Base-by-base conservation (phyloP, 2,888 invertebrate genomes). In the Limnephilus rhombicus region DNA sequence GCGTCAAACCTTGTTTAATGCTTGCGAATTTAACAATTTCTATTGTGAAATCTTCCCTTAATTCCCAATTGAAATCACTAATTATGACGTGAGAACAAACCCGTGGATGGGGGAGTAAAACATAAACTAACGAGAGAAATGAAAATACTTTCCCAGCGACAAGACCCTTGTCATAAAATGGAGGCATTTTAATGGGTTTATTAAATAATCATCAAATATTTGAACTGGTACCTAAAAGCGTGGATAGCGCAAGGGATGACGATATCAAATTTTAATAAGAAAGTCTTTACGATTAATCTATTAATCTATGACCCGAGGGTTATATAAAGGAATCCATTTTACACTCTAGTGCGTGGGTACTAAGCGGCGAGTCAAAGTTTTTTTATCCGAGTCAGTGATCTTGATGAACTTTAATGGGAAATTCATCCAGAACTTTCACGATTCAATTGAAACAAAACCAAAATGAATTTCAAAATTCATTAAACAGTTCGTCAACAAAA, bases 161-260 rank as follows among this genome's bases (percentile, higher is more conserved):
- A 68, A 18, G 68, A 82, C 31, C 81, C n/a, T 12, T 82, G 82
- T 82, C 82, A 82, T 13, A 4, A 34, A 82, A 31, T 29, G 82
- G 82, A 82, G 3, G 82, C 82, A 82, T 82, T 82, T 82, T 82
- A 82, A 82, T 82, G 82, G 29, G 29, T 34, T 82, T 82, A 31
- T 82, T 31, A 82, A 82, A 82, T 82, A 29, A 82, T 82, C 82
- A 68, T 68, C 31, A 31, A 31, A 82, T 5, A 82, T 82, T 82
- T 82, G 12, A 34, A 82, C 29, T 31, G 82, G 31, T 31, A 31
- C 31, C 31, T 82, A 82, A 34, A 37, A 11, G 85, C 41, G 18
- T n/a, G 18, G 85, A 24, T 68, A 68, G 24, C 24, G 68, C 24
- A 68, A 68, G 18, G 18, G 1, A 68, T 24, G 68, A 24, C 3